Evolutionary conservation across 2,888 invertebrate species (phyloP).

Genomic region (Leptarthrus brevirostris): DNA sequence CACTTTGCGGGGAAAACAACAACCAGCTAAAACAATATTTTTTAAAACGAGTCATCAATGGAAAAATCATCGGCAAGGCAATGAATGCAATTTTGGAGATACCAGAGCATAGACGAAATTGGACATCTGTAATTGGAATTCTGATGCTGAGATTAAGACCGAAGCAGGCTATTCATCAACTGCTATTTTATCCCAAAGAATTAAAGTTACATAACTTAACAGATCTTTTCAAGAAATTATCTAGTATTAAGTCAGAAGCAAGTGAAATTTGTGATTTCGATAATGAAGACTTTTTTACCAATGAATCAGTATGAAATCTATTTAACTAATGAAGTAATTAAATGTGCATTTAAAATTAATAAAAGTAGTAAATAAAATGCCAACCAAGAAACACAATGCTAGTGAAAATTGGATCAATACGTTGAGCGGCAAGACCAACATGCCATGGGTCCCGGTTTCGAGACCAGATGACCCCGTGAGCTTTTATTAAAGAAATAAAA

Average conservation of each 20-base stretch:
- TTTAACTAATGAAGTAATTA: conserved; percentile 10
- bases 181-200: conserved; percentile 32
- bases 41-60: conserved; percentile 34
- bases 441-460: too few relatives aligned
- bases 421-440: too few relatives aligned
- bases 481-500: too few relatives aligned
- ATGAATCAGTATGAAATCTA: conserved; percentile 31
- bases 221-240: conserved; percentile 39
- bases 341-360: conserved; percentile 15
- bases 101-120: conserved; percentile 33
- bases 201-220: conserved; percentile 36
- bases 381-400: too few relatives aligned
- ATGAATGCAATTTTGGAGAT: conserved; percentile 43
- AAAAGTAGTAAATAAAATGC: conserved; percentile 8
- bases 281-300: conserved; percentile 30
- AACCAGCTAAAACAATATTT: too few relatives aligned
- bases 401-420: too few relatives aligned
- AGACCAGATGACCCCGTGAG: too few relatives aligned
- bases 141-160: conserved; percentile 14
- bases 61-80: conserved; percentile 47
- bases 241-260: conserved; percentile 28
- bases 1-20: conserved; percentile 9
- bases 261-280: conserved; percentile 39
- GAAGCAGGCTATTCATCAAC: conserved; percentile 24
- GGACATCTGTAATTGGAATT: not conserved